Evolutionary conservation across 2,797 vertebrate genomes (phyloP).

Genomic region (Centropyge bicolor): DNA sequence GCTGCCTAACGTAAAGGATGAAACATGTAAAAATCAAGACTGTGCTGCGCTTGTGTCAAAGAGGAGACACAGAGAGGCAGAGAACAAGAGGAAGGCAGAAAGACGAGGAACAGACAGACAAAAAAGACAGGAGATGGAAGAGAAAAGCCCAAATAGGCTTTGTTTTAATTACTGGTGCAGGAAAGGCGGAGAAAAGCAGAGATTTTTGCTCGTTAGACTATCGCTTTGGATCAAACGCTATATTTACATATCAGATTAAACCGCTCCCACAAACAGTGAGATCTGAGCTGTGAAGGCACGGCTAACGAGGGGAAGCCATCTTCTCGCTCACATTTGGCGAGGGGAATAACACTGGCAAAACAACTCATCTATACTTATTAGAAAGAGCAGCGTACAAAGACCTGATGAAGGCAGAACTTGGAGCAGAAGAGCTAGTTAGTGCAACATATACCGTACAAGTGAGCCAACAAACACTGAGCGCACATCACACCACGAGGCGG

Average conservation of each 20-base stretch:
- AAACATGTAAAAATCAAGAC: constrained; percentile 86
- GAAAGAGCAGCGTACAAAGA: constrained; percentile 60
- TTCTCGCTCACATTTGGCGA: constrained; percentile 68
- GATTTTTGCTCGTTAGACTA: constrained; percentile 90
- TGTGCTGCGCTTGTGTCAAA: constrained; percentile 86
- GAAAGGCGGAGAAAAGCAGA: constrained; percentile 86
- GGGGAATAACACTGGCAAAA: constrained; percentile 78
- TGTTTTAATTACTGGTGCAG: constrained; percentile 90
- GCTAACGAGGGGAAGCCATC: constrained; percentile 77
- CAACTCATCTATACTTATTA: constrained; percentile 70
- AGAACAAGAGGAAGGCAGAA: constrained; percentile 71
- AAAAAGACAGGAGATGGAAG: constrained; percentile 50
- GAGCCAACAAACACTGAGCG: constrained; percentile 30
- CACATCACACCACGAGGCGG: background rate
- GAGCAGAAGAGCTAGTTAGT: constrained; percentile 60
- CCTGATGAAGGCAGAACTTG: constrained; percentile 50
- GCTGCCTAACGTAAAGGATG: constrained; percentile 88
- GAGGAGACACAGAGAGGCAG: constrained; percentile 80
- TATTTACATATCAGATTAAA: constrained; percentile 99
- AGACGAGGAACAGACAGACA: constrained; percentile 51
- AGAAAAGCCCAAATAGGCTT: constrained; percentile 86
- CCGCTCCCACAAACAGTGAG: constrained; percentile 88
- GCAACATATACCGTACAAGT: constrained; percentile 38
- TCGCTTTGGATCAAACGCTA: constrained; percentile 89
- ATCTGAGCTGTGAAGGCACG: constrained; percentile 71